These are phyloP conservation scores for Poecilia picta DNA, from an alignment of 2,797 vertebrate genomes.

Conservation along the genomic window DNA sequence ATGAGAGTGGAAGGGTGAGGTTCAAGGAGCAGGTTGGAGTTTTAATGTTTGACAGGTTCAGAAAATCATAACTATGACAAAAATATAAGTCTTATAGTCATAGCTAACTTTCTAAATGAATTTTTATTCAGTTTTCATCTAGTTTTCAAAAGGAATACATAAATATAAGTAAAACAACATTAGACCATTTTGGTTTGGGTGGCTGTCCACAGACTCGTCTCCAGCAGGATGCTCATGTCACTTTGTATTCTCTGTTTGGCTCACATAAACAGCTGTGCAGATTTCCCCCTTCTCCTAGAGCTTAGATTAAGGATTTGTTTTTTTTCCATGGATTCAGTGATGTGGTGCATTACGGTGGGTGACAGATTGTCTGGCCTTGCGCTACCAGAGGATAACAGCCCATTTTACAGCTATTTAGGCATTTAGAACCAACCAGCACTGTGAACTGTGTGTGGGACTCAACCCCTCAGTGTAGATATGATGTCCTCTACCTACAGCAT, in stretches of 20 bases:
- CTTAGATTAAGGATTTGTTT: slow-evolving; percentile 60
- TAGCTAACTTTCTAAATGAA: background rate
- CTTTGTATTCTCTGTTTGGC: slow-evolving; percentile 26
- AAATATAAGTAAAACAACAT: background rate
- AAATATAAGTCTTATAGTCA: background rate
- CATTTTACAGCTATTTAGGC: background rate
- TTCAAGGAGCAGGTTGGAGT: no score
- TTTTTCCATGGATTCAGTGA: slow-evolving; percentile 51
- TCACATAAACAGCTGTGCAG: slow-evolving; percentile 42
- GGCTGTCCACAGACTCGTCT: slow-evolving; percentile 5
- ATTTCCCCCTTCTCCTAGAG: slow-evolving; percentile 27
- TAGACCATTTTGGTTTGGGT: background rate
- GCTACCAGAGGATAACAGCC: slow-evolving; percentile 3
- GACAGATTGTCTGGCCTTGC: slow-evolving; percentile 35
- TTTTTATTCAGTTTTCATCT: background rate
- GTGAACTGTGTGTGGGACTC: background rate
- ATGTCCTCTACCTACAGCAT: background rate
- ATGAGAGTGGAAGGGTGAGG: no score
- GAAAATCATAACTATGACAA: background rate
- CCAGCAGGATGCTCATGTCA: slow-evolving; percentile 18
- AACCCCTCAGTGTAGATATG: background rate
- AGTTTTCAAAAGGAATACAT: background rate
- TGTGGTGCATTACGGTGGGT: slow-evolving; percentile 23
- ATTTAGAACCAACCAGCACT: slow-evolving; percentile 5
- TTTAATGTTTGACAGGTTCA: no score